Percentiles rank a stretch among this genome's conserved stretches.
These are phyloP conservation scores for Masnerella sp. DNA, from an alignment of 2,888 invertebrate species.

Conservation along the genomic window DNA sequence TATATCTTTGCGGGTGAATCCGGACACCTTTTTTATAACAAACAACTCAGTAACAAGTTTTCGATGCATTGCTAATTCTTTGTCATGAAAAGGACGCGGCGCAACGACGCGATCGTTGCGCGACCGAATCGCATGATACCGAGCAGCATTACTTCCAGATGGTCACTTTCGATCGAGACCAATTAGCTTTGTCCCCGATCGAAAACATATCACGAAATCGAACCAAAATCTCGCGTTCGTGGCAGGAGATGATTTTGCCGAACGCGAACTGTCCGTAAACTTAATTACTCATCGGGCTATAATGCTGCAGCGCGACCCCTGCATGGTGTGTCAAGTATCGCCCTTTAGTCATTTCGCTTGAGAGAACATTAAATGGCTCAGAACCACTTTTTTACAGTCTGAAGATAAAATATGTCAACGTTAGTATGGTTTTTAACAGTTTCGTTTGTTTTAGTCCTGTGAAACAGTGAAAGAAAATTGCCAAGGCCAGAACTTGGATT, in stretches of 20 bases:
- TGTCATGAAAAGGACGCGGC: constrained; percentile 50
- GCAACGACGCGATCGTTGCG: constrained; percentile 31
- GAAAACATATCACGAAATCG: constrained; percentile 27
- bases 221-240: too few species aligned
- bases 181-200: background rate
- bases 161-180: constrained; percentile 26
- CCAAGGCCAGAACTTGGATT: too few species aligned
- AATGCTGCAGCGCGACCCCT: constrained; percentile 60
- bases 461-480: too few species aligned
- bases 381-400: too few species aligned
- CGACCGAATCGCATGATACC: constrained; percentile 43
- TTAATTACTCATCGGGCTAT: constrained; percentile 53
- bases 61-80: constrained; percentile 63
- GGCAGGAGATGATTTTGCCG: background rate
- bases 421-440: too few species aligned
- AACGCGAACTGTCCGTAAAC: too few species aligned
- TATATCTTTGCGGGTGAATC: constrained; percentile 61
- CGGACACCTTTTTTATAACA: constrained; percentile 63
- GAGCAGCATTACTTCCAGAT: constrained; percentile 58
- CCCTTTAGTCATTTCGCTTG: constrained; percentile 54
- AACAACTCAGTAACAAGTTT: constrained; percentile 62
- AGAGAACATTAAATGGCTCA: constrained; percentile 36
- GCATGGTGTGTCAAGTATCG: constrained; percentile 67
- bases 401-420: too few species aligned
- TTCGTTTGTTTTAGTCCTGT: too few species aligned